Percentiles rank a stretch among this genome's conserved stretches.
phyloP scores from a whole-genome alignment of 35 echinoderm and acorn worm species.

The Amphiura filiformis region DNA sequence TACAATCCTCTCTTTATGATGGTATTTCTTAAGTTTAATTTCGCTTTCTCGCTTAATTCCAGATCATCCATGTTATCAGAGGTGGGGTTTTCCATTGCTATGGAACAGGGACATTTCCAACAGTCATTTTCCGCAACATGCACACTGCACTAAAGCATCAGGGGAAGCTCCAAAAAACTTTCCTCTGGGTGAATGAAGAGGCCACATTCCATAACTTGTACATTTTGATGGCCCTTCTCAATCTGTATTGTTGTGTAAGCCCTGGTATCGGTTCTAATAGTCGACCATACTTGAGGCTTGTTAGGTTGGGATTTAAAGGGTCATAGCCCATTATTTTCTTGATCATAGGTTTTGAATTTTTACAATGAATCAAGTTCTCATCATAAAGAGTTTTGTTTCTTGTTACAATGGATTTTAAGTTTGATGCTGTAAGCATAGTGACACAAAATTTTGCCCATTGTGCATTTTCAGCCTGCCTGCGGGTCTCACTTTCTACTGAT shows the following conservation, averaged over 20 bases:
- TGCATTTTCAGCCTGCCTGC: neutral
- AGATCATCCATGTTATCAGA: neutral
- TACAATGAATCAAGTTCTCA: neutral
- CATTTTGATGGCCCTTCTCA: neutral
- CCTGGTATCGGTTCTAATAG: too few species aligned
- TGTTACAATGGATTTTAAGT: neutral
- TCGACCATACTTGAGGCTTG: too few species aligned
- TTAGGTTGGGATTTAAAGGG: too few species aligned
- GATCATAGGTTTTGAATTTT: neutral
- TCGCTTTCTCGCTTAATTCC: too few species aligned
- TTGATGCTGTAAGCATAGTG: neutral
- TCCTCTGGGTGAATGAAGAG: too few species aligned
- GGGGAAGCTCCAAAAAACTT: too few species aligned
- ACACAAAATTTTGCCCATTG: neutral
- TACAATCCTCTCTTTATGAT: too few species aligned
- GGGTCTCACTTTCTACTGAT: neutral
- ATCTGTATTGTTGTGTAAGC: too few species aligned
- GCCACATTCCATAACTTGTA: neutral
- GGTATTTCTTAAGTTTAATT: too few species aligned
- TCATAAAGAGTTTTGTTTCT: neutral
- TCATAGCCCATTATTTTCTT: too few species aligned
- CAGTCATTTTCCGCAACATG: neutral
- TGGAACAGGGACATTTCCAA: neutral
- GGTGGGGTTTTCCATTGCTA: neutral
- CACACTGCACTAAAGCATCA: neutral